A percentile compares a stretch with the other conserved stretches of the same genome.
Evolutionary conservation across 1,140 invertebrate species (phyloP).

Genomic region (Drosophila repleta): DNA sequence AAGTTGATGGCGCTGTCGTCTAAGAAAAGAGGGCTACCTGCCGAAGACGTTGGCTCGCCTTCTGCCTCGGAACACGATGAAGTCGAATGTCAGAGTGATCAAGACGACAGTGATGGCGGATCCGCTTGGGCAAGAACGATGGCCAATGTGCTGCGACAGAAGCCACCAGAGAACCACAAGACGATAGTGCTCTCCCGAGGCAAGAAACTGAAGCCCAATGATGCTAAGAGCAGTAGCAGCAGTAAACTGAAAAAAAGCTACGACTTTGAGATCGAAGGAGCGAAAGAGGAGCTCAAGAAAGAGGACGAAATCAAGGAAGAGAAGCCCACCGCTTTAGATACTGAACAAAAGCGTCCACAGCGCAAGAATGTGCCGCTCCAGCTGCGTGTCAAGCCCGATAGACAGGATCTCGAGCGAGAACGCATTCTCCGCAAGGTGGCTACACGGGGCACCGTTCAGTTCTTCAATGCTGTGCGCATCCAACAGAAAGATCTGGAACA

Average conservation of each 20-base stretch:
- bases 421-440: constrained; percentile 91
- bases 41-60: neutral
- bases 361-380: constrained; percentile 86
- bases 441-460: constrained; percentile 95
- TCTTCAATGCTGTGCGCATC: constrained; percentile 95
- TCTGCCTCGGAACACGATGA: constrained; percentile 39
- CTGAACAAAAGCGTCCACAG: constrained; percentile 61
- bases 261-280: constrained; percentile 85
- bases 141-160: constrained; percentile 54
- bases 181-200: constrained; percentile 51
- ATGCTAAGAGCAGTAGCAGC: neutral
- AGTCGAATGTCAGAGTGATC: constrained; percentile 28
- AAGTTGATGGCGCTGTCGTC: constrained; percentile 50
- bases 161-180: constrained; percentile 48
- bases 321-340: constrained; percentile 67
- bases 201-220: constrained; percentile 27
- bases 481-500: constrained; percentile 92
- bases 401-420: constrained; percentile 90
- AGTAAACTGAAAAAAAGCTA: constrained; percentile 39
- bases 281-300: constrained; percentile 84
- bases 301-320: constrained; percentile 71
- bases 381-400: constrained; percentile 90
- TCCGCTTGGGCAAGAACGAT: constrained; percentile 66
- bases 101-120: constrained; percentile 50
- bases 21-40: constrained; percentile 25